Conservation (phyloP, 1,140 invertebrate species). For the Leptopilina boulardi region DNA sequence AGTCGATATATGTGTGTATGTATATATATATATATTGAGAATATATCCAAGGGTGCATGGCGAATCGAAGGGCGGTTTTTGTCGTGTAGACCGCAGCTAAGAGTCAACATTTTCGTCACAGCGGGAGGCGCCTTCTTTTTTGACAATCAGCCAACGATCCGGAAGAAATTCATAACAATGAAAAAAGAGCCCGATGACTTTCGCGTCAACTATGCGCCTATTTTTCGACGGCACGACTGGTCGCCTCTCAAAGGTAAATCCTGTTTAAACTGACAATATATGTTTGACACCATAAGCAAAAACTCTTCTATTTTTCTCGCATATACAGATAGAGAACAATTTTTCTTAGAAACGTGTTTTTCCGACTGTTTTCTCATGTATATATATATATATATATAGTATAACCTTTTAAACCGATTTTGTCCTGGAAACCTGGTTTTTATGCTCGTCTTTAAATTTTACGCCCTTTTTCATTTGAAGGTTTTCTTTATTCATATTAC, state of each 20-base stretch:
- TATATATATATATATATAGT: too few species aligned
- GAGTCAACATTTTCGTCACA: constrained; percentile 68
- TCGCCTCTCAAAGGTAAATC: constrained; percentile 17
- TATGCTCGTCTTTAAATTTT: not conserved
- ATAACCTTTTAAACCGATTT: constrained; percentile 13
- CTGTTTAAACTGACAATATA: constrained; percentile 20
- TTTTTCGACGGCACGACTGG: constrained; percentile 22
- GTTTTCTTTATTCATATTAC: not conserved
- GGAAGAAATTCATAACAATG: constrained; percentile 41
- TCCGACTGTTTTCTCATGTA: not conserved
- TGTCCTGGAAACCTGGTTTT: constrained; percentile 8
- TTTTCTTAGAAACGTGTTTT: constrained; percentile 25
- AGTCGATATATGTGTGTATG: too few species aligned
- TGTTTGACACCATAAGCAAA: constrained; percentile 30
- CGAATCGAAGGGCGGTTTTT: constrained; percentile 70
- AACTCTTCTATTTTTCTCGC: constrained; percentile 30
- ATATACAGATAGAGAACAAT: not conserved
- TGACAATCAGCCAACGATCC: constrained; percentile 43
- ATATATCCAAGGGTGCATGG: constrained; percentile 59
- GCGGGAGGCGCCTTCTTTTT: constrained; percentile 60
- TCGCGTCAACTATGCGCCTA: constrained; percentile 38
- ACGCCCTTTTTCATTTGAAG: not conserved
- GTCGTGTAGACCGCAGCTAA: constrained; percentile 67
- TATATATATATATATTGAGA: too few species aligned
- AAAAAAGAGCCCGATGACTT: constrained; percentile 47